Base-by-base conservation (phyloP, 2,113 vertebrate species). In the Pseudorectes ferrugineus region DNA sequence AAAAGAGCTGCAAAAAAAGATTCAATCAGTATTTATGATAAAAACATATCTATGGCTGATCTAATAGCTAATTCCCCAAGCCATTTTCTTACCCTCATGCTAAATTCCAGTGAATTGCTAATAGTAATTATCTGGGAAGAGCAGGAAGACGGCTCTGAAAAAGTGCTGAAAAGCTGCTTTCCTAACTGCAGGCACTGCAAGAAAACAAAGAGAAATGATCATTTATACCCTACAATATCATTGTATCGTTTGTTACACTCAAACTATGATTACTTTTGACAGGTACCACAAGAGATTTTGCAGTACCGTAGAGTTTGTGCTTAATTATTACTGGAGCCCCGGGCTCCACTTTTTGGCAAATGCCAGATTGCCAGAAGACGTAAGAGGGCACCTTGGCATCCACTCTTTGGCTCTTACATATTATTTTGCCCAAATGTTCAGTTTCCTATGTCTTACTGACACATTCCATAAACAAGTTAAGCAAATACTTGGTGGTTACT, bases 381-480 rank as follows among this genome's bases (percentile, higher is more conserved):
- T 26, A 26, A 6, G 45, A n/a, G 25, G 25, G 9, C 24, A 8
- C 26, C 19, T 2, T 38, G 26, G 29, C 29, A 12, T 49, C 48
- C 9, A 7, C 14, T 40, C 31, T 61, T n/a, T 20, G n/a, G 13
- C 29, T 5, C 20, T 61, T 59, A 28, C 0, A 0, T 10, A 33
- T 28, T 35, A 36, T 45, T 82, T 74, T 31, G 17, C 38, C 35
- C 29, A 5, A 15, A 59, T 2, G 3, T 40, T 91, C 43, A 4
- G 15, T 40, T 67, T 85, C 72, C 75, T 79, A 18, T 38, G 46
- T 81, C 28, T 71, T 52, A 43, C 0, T 36, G 40, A 88, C 40
- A 75, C 6, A 11, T 16, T 77, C 48, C 28, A 45, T 52, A 55
- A 71, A 31, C 6, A 72, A 43, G 54, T 49, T 17, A 68, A 65